Evolutionary conservation across 1,140 invertebrate species (phyloP), one percentile per base, ranked within the genome.

Genomic region (Andricus grossulariae): DNA sequence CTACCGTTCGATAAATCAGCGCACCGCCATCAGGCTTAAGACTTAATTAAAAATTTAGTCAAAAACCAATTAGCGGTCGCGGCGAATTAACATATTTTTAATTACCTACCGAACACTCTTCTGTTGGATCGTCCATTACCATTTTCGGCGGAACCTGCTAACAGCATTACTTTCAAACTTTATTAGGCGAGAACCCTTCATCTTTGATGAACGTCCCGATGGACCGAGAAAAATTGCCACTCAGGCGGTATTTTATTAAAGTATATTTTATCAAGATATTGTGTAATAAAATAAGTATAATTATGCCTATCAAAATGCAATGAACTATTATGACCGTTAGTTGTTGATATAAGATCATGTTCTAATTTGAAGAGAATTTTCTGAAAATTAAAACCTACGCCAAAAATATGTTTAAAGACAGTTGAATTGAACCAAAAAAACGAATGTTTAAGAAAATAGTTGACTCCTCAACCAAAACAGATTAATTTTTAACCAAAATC

Each of bases 1-100:
- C 76, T 75, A 52, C 78, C 71, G 73, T 79, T 83, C 87, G 86
- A 87, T 89, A 89, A 89, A 89, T 89, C 87, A 88, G 84, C 83
- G 82, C 80, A 82, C 84, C 84, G 86, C 84, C 80, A 83, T 84
- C 87, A 82, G 84, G 81, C 83, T 87, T 87, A 89, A 87, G 87
- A 88, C 88, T 89, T 88, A 88, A 89, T 89, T 89, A 89, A 89
- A 88, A 89, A 89, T 89, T 89, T 86, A 89, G 87, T 87, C 86
- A 87, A 88, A 89, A 88, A 89, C 88, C 86, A 88, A 88, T 88
- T 88, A 89, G 88, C 83, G 85, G 76, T 84, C 76, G 82, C 83
- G 81, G 78, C 71, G 82, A 85, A 89, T 89, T 89, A 89, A 88
- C 88, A 89, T 89, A 88, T 88, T 88, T 88, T 88, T 89, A 89